Evolutionary conservation across 2,113 vertebrate species (phyloP).

Genomic region (Sula dactylatra): DNA sequence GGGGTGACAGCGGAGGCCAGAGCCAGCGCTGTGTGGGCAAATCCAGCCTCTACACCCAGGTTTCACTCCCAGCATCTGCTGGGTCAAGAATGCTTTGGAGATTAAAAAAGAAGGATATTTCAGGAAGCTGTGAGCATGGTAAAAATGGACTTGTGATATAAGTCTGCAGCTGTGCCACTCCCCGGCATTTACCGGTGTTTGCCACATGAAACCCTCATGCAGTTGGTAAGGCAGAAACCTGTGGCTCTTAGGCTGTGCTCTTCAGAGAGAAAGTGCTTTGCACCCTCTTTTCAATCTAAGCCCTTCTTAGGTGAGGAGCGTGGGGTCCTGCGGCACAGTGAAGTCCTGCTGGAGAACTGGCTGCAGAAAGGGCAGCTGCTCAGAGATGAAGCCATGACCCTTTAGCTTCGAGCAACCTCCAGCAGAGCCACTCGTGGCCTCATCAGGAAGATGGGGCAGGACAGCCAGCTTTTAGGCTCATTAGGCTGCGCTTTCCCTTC

Average conservation of each 20-base stretch:
- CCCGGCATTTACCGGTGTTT: not conserved
- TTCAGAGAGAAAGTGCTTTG: not conserved
- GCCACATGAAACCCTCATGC: not conserved
- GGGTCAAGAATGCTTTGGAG: not conserved
- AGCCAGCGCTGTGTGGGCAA: accelerated
- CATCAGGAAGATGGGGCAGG: not conserved
- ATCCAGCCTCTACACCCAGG: not conserved
- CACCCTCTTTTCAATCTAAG: accelerated
- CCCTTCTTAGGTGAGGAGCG: not conserved
- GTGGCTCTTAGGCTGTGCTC: not conserved
- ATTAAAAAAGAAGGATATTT: not conserved
- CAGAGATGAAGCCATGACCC: not conserved
- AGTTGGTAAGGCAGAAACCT: not conserved
- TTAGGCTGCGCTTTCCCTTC: not conserved
- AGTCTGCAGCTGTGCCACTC: not conserved
- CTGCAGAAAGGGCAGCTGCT: not conserved
- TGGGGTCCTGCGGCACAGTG: not conserved
- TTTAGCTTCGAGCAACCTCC: not conserved
- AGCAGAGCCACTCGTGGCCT: not conserved
- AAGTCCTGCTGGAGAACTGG: not conserved
- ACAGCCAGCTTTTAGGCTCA: not conserved
- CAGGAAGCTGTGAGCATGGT: not conserved
- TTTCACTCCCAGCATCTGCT: not conserved
- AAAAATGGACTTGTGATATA: not conserved
- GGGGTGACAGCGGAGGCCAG: not conserved